phyloP scores from a whole-genome alignment of 2,888 invertebrate genomes.

The Apodemia mormo region DNA sequence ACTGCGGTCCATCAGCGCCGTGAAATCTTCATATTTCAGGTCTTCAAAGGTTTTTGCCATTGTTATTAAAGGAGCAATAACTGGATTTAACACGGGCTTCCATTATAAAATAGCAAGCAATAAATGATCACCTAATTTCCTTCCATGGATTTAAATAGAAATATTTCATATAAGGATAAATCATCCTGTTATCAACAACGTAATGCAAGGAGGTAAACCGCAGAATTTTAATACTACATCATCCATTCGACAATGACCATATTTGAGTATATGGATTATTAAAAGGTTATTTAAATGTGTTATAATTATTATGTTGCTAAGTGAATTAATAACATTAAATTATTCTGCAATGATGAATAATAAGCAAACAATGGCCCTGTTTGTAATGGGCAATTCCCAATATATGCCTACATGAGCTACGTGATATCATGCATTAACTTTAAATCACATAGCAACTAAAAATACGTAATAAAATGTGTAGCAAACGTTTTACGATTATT shows the following conservation, averaged over 20 bases:
- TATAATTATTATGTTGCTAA: background rate
- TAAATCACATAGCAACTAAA: background rate
- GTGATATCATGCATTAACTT: background rate
- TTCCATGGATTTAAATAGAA: background rate
- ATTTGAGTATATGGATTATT: background rate
- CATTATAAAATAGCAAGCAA: background rate
- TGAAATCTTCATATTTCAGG: conserved; percentile 9
- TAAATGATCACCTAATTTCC: background rate
- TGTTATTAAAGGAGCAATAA: conserved; percentile 5
- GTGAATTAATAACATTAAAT: background rate
- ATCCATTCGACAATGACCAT: conserved; percentile 1
- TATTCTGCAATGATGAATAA: background rate
- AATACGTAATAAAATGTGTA: background rate
- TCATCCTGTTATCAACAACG: conserved; percentile 10
- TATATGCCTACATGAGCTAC: background rate
- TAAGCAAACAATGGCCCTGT: background rate
- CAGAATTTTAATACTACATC: background rate
- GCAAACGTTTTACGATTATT: background rate
- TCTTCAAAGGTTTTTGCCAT: conserved; percentile 3
- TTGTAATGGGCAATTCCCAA: background rate
- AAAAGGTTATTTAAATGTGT: background rate
- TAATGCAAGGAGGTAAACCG: conserved; percentile 17
- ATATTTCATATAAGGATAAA: conserved; percentile 6
- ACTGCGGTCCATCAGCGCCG: conserved; percentile 18
- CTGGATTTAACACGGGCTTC: background rate